phyloP scores from a whole-genome alignment of 1,140 invertebrate species.

The Mizuhopecten yessoensis region DNA sequence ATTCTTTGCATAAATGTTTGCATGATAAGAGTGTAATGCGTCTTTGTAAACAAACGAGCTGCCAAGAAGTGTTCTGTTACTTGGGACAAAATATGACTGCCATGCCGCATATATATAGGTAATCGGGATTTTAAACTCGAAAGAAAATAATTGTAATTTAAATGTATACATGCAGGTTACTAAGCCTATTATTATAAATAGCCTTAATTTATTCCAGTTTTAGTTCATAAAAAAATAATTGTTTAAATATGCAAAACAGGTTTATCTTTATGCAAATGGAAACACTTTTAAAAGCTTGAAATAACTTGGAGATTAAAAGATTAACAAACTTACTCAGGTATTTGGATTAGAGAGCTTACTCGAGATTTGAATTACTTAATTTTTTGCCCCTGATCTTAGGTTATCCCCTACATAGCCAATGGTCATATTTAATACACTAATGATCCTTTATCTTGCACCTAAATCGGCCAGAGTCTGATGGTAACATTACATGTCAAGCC shows the following conservation, averaged over 20 bases:
- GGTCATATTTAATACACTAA: background rate
- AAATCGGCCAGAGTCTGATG: background rate
- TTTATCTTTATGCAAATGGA: background rate
- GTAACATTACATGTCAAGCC: background rate
- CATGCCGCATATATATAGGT: background rate
- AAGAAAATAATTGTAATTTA: background rate
- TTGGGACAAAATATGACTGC: background rate
- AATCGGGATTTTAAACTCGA: background rate
- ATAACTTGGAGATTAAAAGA: constrained; percentile 3
- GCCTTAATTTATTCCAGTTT: background rate
- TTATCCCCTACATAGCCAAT: background rate
- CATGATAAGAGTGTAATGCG: background rate
- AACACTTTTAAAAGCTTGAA: background rate
- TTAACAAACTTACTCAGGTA: background rate
- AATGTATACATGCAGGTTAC: background rate
- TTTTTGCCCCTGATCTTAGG: background rate
- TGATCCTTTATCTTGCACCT: background rate
- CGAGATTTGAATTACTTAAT: constrained; percentile 16
- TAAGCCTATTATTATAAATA: constrained; percentile 30
- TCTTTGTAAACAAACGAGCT: background rate
- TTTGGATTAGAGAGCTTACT: background rate
- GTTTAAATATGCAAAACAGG: constrained; percentile 2
- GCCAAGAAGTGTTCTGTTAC: background rate
- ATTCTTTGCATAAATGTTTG: too few species aligned
- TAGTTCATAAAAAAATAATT: background rate